A percentile compares a stretch with the other conserved stretches of the same genome.
These are phyloP conservation scores for Drosophila kikkawai DNA, from an alignment of 1,140 invertebrate genomes.

Conservation along the genomic window DNA sequence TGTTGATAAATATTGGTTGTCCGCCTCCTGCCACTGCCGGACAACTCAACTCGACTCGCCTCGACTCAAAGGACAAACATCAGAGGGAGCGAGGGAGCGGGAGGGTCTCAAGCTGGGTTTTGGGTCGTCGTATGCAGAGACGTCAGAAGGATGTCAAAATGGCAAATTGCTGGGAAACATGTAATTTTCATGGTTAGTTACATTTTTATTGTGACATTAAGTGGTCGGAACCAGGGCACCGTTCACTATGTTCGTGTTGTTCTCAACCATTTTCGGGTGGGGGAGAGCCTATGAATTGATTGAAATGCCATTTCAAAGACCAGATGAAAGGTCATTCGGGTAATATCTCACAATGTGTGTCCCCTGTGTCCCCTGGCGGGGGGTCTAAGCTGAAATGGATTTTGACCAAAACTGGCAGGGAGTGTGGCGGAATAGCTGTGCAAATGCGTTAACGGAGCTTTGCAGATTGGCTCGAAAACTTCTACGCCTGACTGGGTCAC, in stretches of 20 bases:
- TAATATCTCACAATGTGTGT: slow-evolving; percentile 53
- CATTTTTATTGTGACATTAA: slow-evolving; percentile 84
- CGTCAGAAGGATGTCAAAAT: slow-evolving; percentile 70
- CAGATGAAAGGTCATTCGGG: slow-evolving; percentile 62
- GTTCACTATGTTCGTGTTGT: slow-evolving; percentile 29
- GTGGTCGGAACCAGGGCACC: slow-evolving; percentile 57
- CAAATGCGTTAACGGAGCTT: slow-evolving; percentile 48
- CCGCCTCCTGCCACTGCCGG: slow-evolving; percentile 24
- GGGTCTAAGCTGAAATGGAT: slow-evolving; percentile 14
- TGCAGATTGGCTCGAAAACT: slow-evolving; percentile 29
- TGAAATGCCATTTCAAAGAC: slow-evolving; percentile 62
- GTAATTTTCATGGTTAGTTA: slow-evolving; percentile 83
- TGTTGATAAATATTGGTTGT: slow-evolving; percentile 80
- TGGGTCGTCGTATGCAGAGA: slow-evolving; percentile 54
- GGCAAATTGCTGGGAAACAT: slow-evolving; percentile 82
- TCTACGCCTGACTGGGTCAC: slow-evolving; percentile 26
- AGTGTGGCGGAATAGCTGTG: slow-evolving; percentile 34
- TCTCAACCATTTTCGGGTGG: slow-evolving; percentile 28
- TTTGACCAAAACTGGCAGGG: neutral
- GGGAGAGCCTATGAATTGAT: slow-evolving; percentile 68
- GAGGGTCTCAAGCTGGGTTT: slow-evolving; percentile 7
- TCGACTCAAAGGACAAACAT: slow-evolving; percentile 53
- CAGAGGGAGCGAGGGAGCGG: neutral
- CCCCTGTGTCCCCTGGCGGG: neutral
- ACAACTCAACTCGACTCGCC: slow-evolving; percentile 19